Conservation (phyloP, 2,797 vertebrate species). For the Dallia pectoralis region DNA sequence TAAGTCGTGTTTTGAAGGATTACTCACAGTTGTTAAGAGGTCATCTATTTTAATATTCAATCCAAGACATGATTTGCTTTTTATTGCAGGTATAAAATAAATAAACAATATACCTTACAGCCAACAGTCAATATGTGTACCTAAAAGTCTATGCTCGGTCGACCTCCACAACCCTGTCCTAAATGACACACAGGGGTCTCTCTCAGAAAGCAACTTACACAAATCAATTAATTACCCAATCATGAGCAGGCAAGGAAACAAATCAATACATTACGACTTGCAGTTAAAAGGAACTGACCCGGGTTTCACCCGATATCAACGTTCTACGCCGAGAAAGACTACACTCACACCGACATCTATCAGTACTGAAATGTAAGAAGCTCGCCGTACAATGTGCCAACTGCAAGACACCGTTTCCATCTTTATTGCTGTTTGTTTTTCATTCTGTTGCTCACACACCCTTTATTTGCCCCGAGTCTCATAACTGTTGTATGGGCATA, state of each 20-base stretch:
- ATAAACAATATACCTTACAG: too few species aligned
- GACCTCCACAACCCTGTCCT: constrained; percentile 53
- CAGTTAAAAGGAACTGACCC: constrained; percentile 70
- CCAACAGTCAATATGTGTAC: too few species aligned
- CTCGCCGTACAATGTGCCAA: constrained; percentile 38
- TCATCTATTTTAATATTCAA: too few species aligned
- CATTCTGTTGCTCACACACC: constrained; percentile 20
- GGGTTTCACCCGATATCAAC: constrained; percentile 63
- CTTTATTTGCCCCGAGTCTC: constrained; percentile 38
- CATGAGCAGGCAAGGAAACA: constrained; percentile 58
- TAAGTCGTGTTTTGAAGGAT: too few species aligned
- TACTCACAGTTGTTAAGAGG: too few species aligned
- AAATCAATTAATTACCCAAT: constrained; percentile 74
- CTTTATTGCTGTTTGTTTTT: constrained; percentile 42
- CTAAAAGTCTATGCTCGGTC: constrained; percentile 34
- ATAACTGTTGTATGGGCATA: constrained; percentile 50
- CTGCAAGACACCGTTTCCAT: constrained; percentile 35
- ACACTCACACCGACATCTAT: constrained; percentile 42
- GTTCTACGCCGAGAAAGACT: constrained; percentile 63
- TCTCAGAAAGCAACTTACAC: constrained; percentile 55
- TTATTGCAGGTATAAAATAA: too few species aligned
- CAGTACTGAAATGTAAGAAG: constrained; percentile 23
- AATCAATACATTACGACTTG: constrained; percentile 71
- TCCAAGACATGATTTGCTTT: too few species aligned
- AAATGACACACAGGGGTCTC: constrained; percentile 64